Evolutionary conservation across 2,888 invertebrate genomes (phyloP).

Genomic region (Alentia gelatinosa): DNA sequence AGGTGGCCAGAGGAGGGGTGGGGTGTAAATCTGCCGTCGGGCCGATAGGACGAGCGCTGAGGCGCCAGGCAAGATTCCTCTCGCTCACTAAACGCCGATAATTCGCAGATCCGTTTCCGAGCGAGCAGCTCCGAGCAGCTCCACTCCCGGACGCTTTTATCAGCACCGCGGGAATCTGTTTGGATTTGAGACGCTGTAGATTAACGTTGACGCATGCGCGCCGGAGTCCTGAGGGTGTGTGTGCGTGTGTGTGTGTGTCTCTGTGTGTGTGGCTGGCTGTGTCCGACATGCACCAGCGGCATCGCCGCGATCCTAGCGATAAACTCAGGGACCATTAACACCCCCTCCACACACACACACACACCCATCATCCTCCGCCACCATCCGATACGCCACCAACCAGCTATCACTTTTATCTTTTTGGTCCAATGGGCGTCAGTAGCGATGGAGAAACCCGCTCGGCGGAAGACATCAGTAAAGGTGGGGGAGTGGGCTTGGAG

Average conservation of each 20-base stretch:
- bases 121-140: not conserved
- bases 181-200: not conserved
- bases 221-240: not conserved
- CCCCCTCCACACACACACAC: not conserved
- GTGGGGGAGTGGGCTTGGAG: not conserved
- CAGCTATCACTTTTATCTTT: conserved; percentile 44
- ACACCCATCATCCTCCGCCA: not conserved
- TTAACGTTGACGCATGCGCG: not conserved
- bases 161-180: not conserved
- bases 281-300: not conserved
- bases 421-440: conserved; percentile 13
- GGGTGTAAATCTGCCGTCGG: not conserved
- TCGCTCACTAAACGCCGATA: not conserved
- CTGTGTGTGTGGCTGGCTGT: not conserved
- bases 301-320: not conserved
- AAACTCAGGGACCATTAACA: conserved; percentile 27
- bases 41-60: not conserved
- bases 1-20: not conserved
- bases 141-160: conserved; percentile 8
- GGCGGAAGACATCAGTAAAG: not conserved
- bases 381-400: not conserved
- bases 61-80: not conserved
- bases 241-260: not conserved
- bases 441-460: not conserved
- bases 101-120: not conserved